These are phyloP conservation scores for Pollachius pollachius DNA, from an alignment of 2,113 vertebrate genomes.

Conservation along the genomic window DNA sequence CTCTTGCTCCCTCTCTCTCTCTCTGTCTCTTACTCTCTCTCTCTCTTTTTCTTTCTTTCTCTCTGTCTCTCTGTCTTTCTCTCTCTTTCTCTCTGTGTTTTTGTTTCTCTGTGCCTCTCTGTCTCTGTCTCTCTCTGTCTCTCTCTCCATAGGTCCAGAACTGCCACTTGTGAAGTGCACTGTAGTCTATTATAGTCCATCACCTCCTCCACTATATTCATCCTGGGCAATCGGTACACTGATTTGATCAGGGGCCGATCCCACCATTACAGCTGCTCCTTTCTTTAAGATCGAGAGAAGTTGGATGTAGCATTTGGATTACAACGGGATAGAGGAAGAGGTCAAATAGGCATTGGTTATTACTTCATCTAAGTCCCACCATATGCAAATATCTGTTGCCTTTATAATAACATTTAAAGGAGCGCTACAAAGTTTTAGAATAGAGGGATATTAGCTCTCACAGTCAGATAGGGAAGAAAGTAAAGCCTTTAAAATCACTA, in stretches of 20 bases:
- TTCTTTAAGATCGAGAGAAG: slow-evolving; percentile 46
- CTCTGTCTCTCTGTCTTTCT: slow-evolving; percentile 6
- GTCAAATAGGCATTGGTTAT: too few species aligned
- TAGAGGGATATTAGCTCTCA: too few species aligned
- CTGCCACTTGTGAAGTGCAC: slow-evolving; percentile 53
- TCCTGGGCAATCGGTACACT: slow-evolving; percentile 66
- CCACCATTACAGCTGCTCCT: slow-evolving; percentile 46
- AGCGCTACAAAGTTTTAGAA: too few species aligned
- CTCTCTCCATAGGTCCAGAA: too few species aligned
- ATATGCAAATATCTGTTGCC: neutral
- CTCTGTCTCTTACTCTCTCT: neutral
- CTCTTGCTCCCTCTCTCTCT: neutral
- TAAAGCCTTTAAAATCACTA: too few species aligned
- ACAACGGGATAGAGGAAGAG: slow-evolving; percentile 29
- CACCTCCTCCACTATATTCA: slow-evolving; percentile 67
- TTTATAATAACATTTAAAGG: too few species aligned
- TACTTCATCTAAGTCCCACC: too few species aligned
- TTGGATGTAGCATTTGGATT: slow-evolving; percentile 24
- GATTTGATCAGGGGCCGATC: slow-evolving; percentile 60
- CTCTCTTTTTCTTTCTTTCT: neutral
- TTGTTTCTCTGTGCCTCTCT: slow-evolving; percentile 15
- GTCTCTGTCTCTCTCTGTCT: too few species aligned
- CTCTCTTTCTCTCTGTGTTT: neutral
- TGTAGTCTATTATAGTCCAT: slow-evolving; percentile 66
- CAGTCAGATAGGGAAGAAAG: too few species aligned